phyloP scores from a whole-genome alignment of 2,888 invertebrate genomes.

The Brenthis ino region DNA sequence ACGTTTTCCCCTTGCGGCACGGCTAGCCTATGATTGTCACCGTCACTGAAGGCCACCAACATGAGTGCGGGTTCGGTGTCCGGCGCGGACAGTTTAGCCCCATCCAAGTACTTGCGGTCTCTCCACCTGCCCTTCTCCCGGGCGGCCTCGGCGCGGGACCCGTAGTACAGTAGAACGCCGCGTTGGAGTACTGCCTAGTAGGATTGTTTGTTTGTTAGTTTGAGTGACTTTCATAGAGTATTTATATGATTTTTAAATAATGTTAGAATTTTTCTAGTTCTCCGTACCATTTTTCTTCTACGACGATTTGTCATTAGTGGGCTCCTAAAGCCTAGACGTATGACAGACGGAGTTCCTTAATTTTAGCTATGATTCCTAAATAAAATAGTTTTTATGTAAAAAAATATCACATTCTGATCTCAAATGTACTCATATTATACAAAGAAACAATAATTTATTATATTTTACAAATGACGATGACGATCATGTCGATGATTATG shows the following conservation, averaged over 20 bases:
- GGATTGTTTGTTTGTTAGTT: too few species aligned
- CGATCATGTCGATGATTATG: not conserved
- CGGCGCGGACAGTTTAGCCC: conserved; percentile 74
- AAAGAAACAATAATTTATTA: not conserved
- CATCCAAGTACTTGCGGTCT: conserved; percentile 85
- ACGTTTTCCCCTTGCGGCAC: conserved; percentile 61
- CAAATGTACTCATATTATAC: too few species aligned
- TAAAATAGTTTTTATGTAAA: too few species aligned
- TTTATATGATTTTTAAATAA: too few species aligned
- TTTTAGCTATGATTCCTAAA: too few species aligned
- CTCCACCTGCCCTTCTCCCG: conserved; percentile 79
- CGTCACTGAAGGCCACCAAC: conserved; percentile 80
- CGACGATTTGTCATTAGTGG: too few species aligned
- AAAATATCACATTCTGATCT: too few species aligned
- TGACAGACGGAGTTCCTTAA: too few species aligned
- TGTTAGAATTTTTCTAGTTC: too few species aligned
- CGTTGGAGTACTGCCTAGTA: conserved; percentile 84
- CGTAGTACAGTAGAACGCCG: conserved; percentile 85
- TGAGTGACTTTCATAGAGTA: too few species aligned
- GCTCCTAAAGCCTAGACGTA: too few species aligned
- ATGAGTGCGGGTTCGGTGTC: conserved; percentile 73
- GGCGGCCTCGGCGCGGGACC: conserved; percentile 84
- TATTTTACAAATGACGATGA: not conserved
- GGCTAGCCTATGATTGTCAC: conserved; percentile 80
- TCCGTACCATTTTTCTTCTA: too few species aligned